phyloP scores from a whole-genome alignment of 2,113 vertebrate genomes.

The Balaeniceps rex region DNA sequence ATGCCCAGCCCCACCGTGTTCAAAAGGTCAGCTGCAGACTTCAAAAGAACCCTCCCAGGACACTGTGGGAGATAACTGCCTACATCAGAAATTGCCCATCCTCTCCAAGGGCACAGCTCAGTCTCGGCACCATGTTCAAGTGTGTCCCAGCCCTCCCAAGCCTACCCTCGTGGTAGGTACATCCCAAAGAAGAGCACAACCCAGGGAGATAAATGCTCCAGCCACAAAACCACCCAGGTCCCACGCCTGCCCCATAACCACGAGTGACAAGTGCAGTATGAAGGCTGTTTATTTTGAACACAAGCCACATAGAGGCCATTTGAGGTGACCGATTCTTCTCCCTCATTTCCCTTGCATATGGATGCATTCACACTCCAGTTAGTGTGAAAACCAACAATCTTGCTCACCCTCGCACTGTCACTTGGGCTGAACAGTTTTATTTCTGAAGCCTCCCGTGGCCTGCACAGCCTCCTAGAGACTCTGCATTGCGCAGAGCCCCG shows the following conservation, averaged over 20 bases:
- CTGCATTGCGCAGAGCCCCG: neutral
- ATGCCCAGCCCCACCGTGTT: neutral
- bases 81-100: neutral
- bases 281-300: neutral
- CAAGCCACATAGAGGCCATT: neutral
- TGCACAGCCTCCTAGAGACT: neutral
- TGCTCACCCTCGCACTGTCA: neutral
- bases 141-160: neutral
- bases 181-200: neutral
- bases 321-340: neutral
- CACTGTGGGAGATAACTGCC: neutral
- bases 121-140: neutral
- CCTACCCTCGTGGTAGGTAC: neutral
- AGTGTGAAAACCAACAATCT: neutral
- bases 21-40: neutral
- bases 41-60: neutral
- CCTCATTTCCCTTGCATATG: too few relatives aligned
- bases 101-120: neutral
- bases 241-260: neutral
- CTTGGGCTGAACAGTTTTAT: neutral
- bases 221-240: neutral
- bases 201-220: neutral
- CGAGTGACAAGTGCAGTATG: neutral
- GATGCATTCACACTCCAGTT: neutral
- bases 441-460: neutral